A percentile compares a stretch with the other conserved stretches of the same genome.
Conservation (phyloP, 92 coral and sea anemone species). For the Phymanthus crucifer region DNA sequence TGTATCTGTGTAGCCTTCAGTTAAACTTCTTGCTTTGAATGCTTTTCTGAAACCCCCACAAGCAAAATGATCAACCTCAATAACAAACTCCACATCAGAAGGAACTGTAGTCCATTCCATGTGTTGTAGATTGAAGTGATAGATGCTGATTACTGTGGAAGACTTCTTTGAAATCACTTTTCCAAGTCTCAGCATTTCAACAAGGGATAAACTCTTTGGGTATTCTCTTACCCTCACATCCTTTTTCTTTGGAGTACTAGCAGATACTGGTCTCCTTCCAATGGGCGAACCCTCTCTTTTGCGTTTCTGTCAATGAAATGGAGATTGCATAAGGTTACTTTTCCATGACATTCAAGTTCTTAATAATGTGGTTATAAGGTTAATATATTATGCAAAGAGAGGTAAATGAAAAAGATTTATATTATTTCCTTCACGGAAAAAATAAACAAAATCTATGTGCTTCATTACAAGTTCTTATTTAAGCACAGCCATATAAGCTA, state of each 20-base stretch:
- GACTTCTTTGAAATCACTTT: constrained; percentile 20
- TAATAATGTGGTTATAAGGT: too few relatives aligned
- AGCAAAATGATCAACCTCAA: constrained; percentile 44
- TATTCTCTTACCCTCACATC: constrained; percentile 5
- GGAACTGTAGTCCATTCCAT: constrained; percentile 47
- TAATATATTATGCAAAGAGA: too few relatives aligned
- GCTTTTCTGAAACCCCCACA: constrained; percentile 53
- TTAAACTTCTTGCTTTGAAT: constrained; percentile 55
- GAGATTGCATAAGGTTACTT: not conserved
- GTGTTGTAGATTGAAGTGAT: constrained; percentile 30
- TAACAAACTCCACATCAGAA: constrained; percentile 34
- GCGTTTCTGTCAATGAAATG: not conserved
- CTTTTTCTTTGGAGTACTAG: not conserved
- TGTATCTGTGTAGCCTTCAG: constrained; percentile 29
- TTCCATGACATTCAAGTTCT: not conserved
- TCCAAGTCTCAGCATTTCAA: constrained; percentile 36
- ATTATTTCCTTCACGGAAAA: not conserved
- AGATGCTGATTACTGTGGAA: constrained; percentile 17
- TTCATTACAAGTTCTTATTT: not conserved
- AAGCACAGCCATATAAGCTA: not conserved
- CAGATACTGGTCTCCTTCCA: not conserved
- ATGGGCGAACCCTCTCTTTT: not conserved
- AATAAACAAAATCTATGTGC: not conserved
- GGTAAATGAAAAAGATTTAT: too few relatives aligned
- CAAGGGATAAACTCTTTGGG: constrained; percentile 36